Base-by-base conservation (phyloP, 2,888 invertebrate genomes). In the Rhagophthalmus giganteus region DNA sequence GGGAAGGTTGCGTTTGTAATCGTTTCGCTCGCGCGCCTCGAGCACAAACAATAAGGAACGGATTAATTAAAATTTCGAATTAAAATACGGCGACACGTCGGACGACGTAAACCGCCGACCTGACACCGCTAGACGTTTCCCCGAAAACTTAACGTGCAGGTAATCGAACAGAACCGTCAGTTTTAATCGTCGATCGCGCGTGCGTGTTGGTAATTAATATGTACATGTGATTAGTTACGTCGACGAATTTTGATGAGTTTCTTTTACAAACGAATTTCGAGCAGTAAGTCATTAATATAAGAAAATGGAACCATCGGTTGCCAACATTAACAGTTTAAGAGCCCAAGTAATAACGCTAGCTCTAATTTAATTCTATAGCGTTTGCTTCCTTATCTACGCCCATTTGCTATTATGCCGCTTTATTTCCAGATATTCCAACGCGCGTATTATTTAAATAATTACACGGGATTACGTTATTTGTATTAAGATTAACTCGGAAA, bases 381-480 rank as follows among this genome's bases (percentile, higher is more conserved):
- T 40, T 25, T 14, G 14, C 41, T 41, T 41, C 41, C 41, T 41
- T 41, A 41, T 41, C 41, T 40, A 16, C 6, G 5, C 9, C 32
- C 24, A 32, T 41, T 41, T 33, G 25, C 25, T 24, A 24, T 20
- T 41, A 41, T 13, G 13, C 3, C 12, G 3, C 14, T 7, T 15
- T 26, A 41, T 32, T 41, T 41, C 26, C 12, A 25, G 30, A 40
- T 31, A 10, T 27, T 30, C 39, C 39, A 40, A 13, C 14, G 15
- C 25, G 14, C 41, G 10, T 33, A 33, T 32, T 31, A 41, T 41
- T 41, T 41, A 41, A 41, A 41, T 41, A 41, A 41, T 41, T 41
- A 25, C 32, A 9, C 26, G 20, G 39, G 15, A 30, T 28, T 40
- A 40, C 30, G 8, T 12, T 30, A 27, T 40, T 40, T 40, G 16